phyloP scores from a whole-genome alignment of 2,888 invertebrate species.

The Tupiocoris notatus region DNA sequence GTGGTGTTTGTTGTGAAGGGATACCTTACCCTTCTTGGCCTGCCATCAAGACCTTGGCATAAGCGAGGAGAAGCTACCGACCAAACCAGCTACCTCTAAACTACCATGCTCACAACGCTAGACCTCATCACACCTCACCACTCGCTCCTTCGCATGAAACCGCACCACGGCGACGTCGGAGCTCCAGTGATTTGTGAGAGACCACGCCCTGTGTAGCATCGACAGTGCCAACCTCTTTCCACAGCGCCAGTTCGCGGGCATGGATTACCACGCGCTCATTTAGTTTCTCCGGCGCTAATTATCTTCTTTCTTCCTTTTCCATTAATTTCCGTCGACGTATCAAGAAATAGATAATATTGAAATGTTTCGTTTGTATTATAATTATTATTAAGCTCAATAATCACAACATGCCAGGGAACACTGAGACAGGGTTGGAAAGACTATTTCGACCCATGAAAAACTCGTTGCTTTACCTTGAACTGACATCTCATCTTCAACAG shows the following conservation, averaged over 20 bases:
- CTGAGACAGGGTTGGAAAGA: no score
- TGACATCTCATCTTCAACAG: no score
- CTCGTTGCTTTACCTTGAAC: no score
- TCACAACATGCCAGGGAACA: no score
- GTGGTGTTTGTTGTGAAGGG: conserved; percentile 33
- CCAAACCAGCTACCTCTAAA: no score
- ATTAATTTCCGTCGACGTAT: conserved; percentile 25
- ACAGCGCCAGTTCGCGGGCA: not conserved
- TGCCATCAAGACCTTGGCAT: not conserved
- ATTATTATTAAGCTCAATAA: no score
- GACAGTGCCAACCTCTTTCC: not conserved
- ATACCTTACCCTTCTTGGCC: not conserved
- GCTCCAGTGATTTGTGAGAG: conserved; percentile 34
- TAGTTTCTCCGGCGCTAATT: conserved; percentile 13
- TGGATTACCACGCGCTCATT: no score
- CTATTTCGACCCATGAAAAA: no score
- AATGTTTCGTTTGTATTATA: no score
- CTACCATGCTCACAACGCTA: conserved; percentile 1
- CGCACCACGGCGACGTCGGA: not conserved
- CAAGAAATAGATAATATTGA: conserved; percentile 33
- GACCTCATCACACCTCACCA: not conserved
- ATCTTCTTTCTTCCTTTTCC: conserved; percentile 32
- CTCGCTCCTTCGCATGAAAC: not conserved
- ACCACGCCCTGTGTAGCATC: conserved; percentile 20
- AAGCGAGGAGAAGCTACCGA: not conserved